Evolutionary conservation across 2,113 vertebrate genomes (phyloP).

Genomic region (Heterocephalus glaber): DNA sequence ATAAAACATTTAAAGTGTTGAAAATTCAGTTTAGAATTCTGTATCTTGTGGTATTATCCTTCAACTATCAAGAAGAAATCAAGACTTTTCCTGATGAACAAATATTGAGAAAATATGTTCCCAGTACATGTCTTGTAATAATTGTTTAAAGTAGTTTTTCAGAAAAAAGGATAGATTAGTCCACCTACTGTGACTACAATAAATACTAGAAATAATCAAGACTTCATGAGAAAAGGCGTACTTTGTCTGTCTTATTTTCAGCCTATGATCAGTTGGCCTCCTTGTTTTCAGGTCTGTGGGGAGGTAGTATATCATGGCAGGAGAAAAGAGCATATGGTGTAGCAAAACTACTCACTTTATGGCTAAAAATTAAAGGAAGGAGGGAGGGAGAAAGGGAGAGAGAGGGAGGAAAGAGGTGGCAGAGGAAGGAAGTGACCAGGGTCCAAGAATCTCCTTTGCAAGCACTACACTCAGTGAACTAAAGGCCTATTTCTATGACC

Average conservation of each 20-base stretch:
- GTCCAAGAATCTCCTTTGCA: neutral
- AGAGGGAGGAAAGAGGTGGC: neutral
- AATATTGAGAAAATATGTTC: neutral
- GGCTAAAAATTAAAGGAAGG: neutral
- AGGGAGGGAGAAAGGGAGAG: neutral
- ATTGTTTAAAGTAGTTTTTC: neutral
- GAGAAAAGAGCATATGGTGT: neutral
- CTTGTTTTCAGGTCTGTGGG: neutral
- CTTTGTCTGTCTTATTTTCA: neutral
- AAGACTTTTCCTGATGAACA: neutral
- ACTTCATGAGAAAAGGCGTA: neutral
- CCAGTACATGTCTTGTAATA: neutral
- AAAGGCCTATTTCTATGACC: neutral
- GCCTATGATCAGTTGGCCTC: neutral
- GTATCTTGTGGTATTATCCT: neutral
- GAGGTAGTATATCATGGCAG: neutral
- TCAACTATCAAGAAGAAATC: neutral
- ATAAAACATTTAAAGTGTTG: neutral
- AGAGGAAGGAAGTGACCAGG: neutral
- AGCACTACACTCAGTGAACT: neutral
- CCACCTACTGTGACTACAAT: neutral
- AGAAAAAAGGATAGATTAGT: neutral
- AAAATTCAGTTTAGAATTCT: neutral
- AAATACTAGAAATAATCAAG: neutral
- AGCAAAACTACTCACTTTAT: neutral